A percentile compares a stretch with the other conserved stretches of the same genome.
phyloP scores from a whole-genome alignment of 2,797 vertebrate species.

The Malacoctenus gilli region DNA sequence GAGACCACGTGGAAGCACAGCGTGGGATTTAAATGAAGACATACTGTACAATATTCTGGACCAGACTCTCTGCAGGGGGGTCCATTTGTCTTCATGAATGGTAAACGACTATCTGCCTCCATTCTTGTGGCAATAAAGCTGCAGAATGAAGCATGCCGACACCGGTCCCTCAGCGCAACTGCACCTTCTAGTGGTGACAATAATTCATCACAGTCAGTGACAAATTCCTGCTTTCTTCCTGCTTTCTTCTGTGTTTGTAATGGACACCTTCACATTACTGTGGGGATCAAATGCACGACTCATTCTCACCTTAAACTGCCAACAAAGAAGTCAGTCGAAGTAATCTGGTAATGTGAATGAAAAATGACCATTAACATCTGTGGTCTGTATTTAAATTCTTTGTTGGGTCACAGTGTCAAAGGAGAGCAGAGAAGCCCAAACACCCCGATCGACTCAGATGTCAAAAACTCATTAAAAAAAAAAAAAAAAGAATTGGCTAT shows the following conservation, averaged over 20 bases:
- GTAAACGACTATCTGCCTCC: neutral
- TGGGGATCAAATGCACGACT: too few species aligned
- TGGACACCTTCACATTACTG: too few species aligned
- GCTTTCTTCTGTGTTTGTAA: too few species aligned
- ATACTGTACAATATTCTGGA: neutral
- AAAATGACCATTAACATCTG: too few species aligned
- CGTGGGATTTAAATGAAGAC: neutral
- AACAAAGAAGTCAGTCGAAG: too few species aligned
- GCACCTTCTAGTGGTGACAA: constrained; percentile 29
- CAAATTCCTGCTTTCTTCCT: too few species aligned
- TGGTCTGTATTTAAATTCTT: too few species aligned
- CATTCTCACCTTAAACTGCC: too few species aligned
- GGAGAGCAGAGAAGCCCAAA: too few species aligned
- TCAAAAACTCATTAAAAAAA: neutral
- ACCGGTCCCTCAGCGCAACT: neutral
- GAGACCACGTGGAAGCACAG: neutral
- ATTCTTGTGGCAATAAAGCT: neutral
- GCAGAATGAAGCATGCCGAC: neutral
- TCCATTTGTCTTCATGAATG: neutral
- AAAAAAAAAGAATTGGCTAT: neutral
- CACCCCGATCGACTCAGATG: too few species aligned
- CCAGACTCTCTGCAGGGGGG: neutral
- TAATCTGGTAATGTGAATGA: too few species aligned
- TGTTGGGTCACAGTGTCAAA: too few species aligned
- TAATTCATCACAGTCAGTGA: neutral